phyloP scores from a whole-genome alignment of 2,113 vertebrate species.

The Cromileptes altivelis region DNA sequence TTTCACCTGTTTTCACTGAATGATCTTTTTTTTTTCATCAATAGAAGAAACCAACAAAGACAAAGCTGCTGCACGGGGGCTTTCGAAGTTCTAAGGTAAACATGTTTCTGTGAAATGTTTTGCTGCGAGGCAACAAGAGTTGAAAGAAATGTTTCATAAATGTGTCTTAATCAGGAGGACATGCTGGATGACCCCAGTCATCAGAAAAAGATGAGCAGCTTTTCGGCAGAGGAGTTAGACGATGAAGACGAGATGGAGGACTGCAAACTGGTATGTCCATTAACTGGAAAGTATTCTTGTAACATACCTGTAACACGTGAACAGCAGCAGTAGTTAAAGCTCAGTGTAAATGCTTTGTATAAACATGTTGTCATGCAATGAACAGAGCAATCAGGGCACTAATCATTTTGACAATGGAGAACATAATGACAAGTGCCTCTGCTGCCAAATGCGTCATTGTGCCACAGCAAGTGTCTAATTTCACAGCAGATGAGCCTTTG shows the following conservation, averaged over 20 bases:
- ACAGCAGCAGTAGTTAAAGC: no score
- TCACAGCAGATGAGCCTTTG: neutral
- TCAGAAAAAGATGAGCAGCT: slow-evolving; percentile 43
- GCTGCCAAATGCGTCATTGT: neutral
- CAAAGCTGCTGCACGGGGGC: neutral
- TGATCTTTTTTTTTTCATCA: neutral
- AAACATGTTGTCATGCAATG: neutral
- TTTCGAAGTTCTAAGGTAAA: slow-evolving; percentile 56
- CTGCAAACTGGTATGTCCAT: slow-evolving; percentile 57
- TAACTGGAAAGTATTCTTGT: neutral
- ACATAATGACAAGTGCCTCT: neutral
- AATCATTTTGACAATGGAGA: neutral
- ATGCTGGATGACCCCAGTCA: neutral
- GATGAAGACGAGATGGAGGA: slow-evolving; percentile 20
- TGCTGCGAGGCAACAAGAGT: no score
- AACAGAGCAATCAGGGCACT: neutral
- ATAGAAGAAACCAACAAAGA: slow-evolving; percentile 51
- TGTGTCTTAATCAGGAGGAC: slow-evolving; percentile 30
- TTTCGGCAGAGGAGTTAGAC: slow-evolving; percentile 45
- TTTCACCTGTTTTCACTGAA: neutral
- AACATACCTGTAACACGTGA: neutral
- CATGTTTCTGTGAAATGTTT: neutral
- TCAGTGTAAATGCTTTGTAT: neutral
- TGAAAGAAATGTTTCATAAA: neutral
- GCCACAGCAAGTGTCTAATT: neutral